phyloP scores from a whole-genome alignment of 2,797 vertebrate species.

The Tokudaia muenninki region DNA sequence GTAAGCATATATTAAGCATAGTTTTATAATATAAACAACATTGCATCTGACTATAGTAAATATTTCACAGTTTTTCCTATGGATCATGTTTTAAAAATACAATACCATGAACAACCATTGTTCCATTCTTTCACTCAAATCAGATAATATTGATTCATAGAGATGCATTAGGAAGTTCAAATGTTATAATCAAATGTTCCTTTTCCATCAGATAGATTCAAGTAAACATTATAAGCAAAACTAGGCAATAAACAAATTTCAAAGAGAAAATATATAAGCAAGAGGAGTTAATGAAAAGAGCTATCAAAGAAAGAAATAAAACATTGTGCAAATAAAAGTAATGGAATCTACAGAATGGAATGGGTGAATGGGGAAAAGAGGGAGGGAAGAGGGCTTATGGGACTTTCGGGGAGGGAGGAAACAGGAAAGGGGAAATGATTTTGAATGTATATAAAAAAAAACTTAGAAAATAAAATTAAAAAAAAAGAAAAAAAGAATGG shows the following conservation, averaged over 20 bases:
- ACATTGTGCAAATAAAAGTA: not conserved
- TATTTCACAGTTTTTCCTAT: not conserved
- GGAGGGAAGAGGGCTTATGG: too few species aligned
- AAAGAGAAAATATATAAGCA: not conserved
- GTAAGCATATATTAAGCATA: not conserved
- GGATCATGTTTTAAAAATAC: not conserved
- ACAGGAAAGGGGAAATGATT: too few species aligned
- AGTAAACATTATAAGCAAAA: not conserved
- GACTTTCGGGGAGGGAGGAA: too few species aligned
- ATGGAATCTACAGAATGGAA: too few species aligned
- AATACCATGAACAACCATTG: not conserved
- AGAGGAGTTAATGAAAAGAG: not conserved
- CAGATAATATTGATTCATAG: not conserved
- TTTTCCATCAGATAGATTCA: not conserved
- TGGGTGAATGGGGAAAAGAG: too few species aligned
- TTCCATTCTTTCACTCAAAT: constrained; percentile 2
- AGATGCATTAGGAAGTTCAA: accelerated
- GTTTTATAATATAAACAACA: not conserved
- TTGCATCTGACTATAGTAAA: constrained; percentile 2
- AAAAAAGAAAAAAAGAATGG: too few species aligned
- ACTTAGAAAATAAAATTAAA: too few species aligned
- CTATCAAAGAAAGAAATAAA: not conserved
- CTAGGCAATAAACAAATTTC: not conserved
- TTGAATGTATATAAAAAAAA: too few species aligned
- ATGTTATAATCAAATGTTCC: not conserved